phyloP scores from a whole-genome alignment of 2,797 vertebrate species.

The Semaprochilodus insignis region DNA sequence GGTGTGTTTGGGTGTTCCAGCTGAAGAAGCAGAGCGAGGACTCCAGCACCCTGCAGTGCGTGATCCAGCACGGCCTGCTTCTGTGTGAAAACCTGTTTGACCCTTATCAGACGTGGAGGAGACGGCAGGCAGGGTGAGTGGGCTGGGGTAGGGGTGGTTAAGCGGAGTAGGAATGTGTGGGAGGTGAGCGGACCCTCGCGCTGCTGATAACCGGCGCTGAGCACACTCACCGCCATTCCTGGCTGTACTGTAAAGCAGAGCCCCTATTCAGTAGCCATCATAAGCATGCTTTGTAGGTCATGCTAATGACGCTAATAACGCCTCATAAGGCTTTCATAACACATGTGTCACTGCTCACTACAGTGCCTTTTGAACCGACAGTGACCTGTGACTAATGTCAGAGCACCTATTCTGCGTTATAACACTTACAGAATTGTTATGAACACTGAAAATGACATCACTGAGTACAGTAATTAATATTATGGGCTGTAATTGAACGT shows the following conservation, averaged over 20 bases:
- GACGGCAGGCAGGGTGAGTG: slow-evolving; percentile 89
- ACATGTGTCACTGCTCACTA: too few relatives aligned
- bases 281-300: too few relatives aligned
- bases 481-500: too few relatives aligned
- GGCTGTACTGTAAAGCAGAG: neutral
- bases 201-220: slow-evolving; percentile 17
- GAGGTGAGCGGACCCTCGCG: slow-evolving; percentile 34
- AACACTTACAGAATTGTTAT: too few relatives aligned
- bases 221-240: slow-evolving; percentile 52
- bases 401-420: too few relatives aligned
- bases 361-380: too few relatives aligned
- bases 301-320: too few relatives aligned
- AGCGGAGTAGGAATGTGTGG: slow-evolving; percentile 57
- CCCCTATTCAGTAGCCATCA: too few relatives aligned
- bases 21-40: slow-evolving; percentile 76
- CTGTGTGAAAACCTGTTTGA: slow-evolving; percentile 94
- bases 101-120: slow-evolving; percentile 95
- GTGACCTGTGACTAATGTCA: too few relatives aligned
- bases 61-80: slow-evolving; percentile 86
- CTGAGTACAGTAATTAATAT: too few relatives aligned
- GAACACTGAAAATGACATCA: too few relatives aligned
- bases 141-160: slow-evolving; percentile 19
- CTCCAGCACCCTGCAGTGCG: slow-evolving; percentile 73
- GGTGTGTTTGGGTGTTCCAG: slow-evolving; percentile 71
- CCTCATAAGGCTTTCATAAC: neutral